These are phyloP conservation scores for Anabas testudineus DNA, from an alignment of 2,797 vertebrate species.

Conservation along the genomic window DNA sequence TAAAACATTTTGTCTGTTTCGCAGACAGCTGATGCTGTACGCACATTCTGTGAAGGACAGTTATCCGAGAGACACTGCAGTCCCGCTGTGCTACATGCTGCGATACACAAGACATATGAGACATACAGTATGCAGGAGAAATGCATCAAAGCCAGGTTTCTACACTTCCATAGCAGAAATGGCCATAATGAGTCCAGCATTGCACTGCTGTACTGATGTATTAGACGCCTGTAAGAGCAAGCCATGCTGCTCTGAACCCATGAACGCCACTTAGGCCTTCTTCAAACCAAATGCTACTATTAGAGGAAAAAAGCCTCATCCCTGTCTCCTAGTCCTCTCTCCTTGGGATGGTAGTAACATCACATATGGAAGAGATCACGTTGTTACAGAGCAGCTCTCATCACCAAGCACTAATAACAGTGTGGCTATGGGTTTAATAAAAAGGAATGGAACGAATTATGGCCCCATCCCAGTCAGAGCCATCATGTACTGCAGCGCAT, in stretches of 20 bases:
- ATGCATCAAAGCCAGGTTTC: neutral
- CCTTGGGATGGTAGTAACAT: slow-evolving; percentile 65
- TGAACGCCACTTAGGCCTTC: slow-evolving; percentile 52
- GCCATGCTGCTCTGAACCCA: slow-evolving; percentile 35
- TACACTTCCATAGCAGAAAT: slow-evolving; percentile 10
- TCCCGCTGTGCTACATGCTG: neutral
- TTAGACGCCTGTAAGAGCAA: slow-evolving; percentile 35
- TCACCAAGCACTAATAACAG: slow-evolving; percentile 82
- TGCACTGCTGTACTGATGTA: slow-evolving; percentile 26
- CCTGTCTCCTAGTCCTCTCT: slow-evolving; percentile 50
- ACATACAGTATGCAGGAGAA: slow-evolving; percentile 5
- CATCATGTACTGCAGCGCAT: slow-evolving; percentile 70
- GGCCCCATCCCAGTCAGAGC: slow-evolving; percentile 68
- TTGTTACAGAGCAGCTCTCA: slow-evolving; percentile 70
- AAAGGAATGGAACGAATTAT: slow-evolving; percentile 84
- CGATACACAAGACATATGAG: neutral
- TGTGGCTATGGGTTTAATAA: slow-evolving; percentile 81
- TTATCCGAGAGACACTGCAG: neutral
- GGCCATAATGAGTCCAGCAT: slow-evolving; percentile 22
- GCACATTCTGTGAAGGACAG: neutral
- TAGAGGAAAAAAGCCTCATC: slow-evolving; percentile 66
- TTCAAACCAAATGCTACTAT: slow-evolving; percentile 64
- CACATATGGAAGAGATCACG: slow-evolving; percentile 85
- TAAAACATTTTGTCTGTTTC: no score
- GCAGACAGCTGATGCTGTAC: neutral